phyloP scores from a whole-genome alignment of 2,888 invertebrate genomes.

The Julus scandinavius region DNA sequence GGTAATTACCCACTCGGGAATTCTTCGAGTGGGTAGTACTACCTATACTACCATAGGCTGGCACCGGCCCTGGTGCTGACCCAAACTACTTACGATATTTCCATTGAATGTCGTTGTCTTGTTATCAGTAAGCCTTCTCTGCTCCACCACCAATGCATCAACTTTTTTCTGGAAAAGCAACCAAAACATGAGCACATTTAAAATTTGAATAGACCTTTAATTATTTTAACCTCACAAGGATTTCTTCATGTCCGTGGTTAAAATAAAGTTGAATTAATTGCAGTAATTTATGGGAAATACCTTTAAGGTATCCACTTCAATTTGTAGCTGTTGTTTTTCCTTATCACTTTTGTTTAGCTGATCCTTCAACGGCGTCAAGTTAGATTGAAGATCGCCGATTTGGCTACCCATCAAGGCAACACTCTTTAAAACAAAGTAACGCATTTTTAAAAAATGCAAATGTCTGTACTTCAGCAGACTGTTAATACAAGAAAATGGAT shows the following conservation, averaged over 20 bases:
- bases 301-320: constrained; percentile 57
- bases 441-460: neutral
- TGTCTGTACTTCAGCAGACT: neutral
- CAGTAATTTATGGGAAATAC: constrained; percentile 25
- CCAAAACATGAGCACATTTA: neutral
- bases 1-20: too few relatives aligned
- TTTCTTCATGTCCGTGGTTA: too few relatives aligned
- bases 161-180: constrained; percentile 43
- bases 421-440: constrained; percentile 56
- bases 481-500: neutral
- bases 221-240: neutral
- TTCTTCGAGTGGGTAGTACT: too few relatives aligned
- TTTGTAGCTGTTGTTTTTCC: constrained; percentile 57
- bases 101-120: neutral
- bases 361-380: constrained; percentile 59
- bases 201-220: neutral
- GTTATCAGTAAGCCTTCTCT: neutral
- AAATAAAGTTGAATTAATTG: too few relatives aligned
- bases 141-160: neutral
- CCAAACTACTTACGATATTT: neutral
- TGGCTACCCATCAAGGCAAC: constrained; percentile 60
- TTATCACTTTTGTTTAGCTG: constrained; percentile 58
- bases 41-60: too few relatives aligned
- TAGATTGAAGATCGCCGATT: constrained; percentile 59
- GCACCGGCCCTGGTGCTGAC: too few relatives aligned